Evolutionary conservation across 2,888 invertebrate species (phyloP).

Genomic region (Drepana falcataria): DNA sequence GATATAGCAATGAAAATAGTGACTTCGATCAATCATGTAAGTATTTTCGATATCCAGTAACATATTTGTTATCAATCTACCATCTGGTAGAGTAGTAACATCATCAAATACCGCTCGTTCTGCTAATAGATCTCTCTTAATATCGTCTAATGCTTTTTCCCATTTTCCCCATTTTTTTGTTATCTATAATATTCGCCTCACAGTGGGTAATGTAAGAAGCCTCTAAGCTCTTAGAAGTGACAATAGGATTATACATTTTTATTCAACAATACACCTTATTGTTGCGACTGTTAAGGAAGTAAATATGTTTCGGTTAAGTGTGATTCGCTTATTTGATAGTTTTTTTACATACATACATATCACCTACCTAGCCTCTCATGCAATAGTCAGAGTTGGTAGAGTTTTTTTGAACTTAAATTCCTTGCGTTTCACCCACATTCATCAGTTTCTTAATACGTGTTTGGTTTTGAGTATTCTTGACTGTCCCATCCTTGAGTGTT

Average conservation of each 20-base stretch:
- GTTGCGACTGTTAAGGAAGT: not conserved
- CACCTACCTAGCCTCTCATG: too few species aligned
- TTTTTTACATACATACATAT: too few species aligned
- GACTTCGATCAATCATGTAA: too few species aligned
- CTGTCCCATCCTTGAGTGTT: too few species aligned
- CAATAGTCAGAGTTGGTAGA: too few species aligned
- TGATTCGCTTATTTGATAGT: too few species aligned
- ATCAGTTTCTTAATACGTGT: too few species aligned
- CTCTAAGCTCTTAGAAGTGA: slow-evolving; percentile 3
- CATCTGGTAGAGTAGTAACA: not conserved
- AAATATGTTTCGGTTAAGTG: not conserved
- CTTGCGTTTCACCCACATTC: too few species aligned
- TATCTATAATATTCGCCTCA: not conserved
- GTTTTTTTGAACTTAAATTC: too few species aligned
- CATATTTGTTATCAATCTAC: not conserved
- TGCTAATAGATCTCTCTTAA: not conserved
- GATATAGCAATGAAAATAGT: too few species aligned
- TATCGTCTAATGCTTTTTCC: not conserved
- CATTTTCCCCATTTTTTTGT: not conserved
- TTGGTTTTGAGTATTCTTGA: too few species aligned
- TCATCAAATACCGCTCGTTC: not conserved
- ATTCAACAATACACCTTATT: not conserved
- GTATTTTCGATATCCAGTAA: too few species aligned
- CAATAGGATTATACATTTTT: slow-evolving; percentile 1
- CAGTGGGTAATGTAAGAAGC: slow-evolving; percentile 1